A percentile compares a stretch with the other conserved stretches of the same genome.
These are phyloP conservation scores for Lumbricus terrestris DNA, from an alignment of 2,888 invertebrate species.

Conservation along the genomic window DNA sequence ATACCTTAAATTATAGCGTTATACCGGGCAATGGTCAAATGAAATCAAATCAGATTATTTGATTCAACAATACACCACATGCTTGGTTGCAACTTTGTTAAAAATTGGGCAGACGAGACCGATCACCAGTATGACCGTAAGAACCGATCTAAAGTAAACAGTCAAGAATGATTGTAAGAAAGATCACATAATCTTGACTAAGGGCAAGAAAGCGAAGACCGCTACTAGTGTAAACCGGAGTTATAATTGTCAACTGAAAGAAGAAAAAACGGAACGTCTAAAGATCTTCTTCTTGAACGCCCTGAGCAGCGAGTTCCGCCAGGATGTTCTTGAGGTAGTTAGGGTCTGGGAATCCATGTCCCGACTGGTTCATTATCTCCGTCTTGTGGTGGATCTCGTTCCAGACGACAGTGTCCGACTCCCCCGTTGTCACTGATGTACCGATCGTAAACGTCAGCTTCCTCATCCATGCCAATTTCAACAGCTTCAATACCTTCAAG, in stretches of 20 bases:
- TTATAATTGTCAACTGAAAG: neutral
- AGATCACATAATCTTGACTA: neutral
- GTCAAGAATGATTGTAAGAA: neutral
- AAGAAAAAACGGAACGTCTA: neutral
- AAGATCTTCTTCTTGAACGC: slow-evolving; percentile 48
- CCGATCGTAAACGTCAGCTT: slow-evolving; percentile 68
- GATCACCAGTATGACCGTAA: neutral
- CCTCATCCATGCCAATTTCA: slow-evolving; percentile 37
- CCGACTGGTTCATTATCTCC: slow-evolving; percentile 62
- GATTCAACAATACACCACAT: no score
- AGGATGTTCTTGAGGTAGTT: slow-evolving; percentile 72
- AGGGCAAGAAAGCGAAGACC: neutral
- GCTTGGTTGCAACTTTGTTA: neutral
- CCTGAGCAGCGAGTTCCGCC: slow-evolving; percentile 58
- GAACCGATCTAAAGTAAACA: neutral
- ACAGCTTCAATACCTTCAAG: slow-evolving; percentile 57
- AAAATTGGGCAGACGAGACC: neutral
- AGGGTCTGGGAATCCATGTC: slow-evolving; percentile 70
- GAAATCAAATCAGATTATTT: no score
- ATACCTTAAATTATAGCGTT: no score
- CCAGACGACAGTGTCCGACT: slow-evolving; percentile 89
- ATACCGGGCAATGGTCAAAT: no score
- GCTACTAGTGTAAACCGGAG: neutral
- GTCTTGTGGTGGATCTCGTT: slow-evolving; percentile 85
- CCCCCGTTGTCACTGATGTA: slow-evolving; percentile 83